Conservation (phyloP, 2,797 vertebrate genomes). For the Paedocypris micromegethes region DNA sequence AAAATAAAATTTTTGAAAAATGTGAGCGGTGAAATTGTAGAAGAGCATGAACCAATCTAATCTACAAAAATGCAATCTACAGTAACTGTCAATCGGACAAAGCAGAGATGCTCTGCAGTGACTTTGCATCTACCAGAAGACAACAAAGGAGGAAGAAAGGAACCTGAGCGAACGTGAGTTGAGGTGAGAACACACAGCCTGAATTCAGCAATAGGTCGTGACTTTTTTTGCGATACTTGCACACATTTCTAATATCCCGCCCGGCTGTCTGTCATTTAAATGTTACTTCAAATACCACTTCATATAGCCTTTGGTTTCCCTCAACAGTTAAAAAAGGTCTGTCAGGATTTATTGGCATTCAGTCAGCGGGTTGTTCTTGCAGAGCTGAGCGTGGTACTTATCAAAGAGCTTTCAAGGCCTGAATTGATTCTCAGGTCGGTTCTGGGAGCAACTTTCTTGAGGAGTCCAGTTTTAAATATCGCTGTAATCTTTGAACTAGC, state of each 20-base stretch:
- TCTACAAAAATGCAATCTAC: too few species aligned
- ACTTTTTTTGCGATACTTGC: slow-evolving; percentile 8
- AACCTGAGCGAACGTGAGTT: not conserved
- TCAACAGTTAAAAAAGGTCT: slow-evolving; percentile 12
- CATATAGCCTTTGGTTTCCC: slow-evolving; percentile 5
- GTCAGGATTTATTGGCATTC: slow-evolving; percentile 29
- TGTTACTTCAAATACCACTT: slow-evolving; percentile 29
- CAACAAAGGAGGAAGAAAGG: not conserved
- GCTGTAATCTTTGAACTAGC: slow-evolving; percentile 20
- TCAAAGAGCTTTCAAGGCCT: slow-evolving; percentile 25
- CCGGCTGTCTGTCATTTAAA: slow-evolving; percentile 9
- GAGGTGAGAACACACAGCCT: slow-evolving; percentile 13
- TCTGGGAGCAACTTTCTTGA: not conserved
- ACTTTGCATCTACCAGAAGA: not conserved
- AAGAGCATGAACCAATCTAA: too few species aligned
- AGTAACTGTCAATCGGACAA: too few species aligned
- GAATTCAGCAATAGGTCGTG: not conserved
- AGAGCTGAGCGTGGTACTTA: slow-evolving; percentile 8
- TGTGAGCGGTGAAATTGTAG: too few species aligned
- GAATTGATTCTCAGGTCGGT: slow-evolving; percentile 15
- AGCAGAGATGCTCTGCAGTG: not conserved
- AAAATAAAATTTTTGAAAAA: too few species aligned
- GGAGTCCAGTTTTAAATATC: slow-evolving; percentile 10
- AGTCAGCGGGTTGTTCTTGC: slow-evolving; percentile 19
- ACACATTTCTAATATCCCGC: slow-evolving; percentile 1